These are phyloP conservation scores for Suricata suricatta DNA, from an alignment of 2,113 vertebrate species.

Conservation along the genomic window DNA sequence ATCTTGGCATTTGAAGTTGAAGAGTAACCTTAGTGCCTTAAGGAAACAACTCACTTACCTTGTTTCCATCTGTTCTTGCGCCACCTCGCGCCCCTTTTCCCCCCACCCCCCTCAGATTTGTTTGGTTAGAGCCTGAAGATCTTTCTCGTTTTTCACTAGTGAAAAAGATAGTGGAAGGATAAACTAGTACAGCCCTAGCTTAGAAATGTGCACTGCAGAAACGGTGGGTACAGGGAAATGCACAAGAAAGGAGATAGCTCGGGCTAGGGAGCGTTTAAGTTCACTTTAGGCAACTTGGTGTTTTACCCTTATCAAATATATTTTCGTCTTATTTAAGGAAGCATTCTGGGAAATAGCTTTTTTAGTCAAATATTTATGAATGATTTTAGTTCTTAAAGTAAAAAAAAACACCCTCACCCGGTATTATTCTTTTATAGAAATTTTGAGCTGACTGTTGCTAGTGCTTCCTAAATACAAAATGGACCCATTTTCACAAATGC, in stretches of 20 bases:
- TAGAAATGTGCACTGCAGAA: neutral
- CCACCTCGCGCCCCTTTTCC: slow-evolving; percentile 52
- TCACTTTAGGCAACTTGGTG: neutral
- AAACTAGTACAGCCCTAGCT: neutral
- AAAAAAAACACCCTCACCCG: neutral
- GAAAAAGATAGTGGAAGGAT: neutral
- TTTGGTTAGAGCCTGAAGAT: neutral
- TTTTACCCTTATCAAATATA: neutral
- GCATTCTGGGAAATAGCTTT: neutral
- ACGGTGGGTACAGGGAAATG: neutral
- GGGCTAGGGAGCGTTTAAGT: neutral
- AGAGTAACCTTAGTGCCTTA: neutral
- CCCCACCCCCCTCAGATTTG: neutral
- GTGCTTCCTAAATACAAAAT: neutral
- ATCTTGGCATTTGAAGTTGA: slow-evolving; percentile 41
- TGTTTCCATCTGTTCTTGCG: slow-evolving; percentile 51
- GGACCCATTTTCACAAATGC: slow-evolving; percentile 1
- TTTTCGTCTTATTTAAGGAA: neutral
- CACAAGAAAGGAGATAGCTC: neutral
- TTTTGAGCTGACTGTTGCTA: neutral
- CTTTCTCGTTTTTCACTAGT: neutral
- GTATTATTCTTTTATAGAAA: neutral
- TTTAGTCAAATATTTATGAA: neutral
- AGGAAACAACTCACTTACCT: slow-evolving; percentile 24
- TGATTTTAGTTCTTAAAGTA: neutral